These are phyloP conservation scores for Pseudomyrmex gracilis DNA, from an alignment of 1,140 invertebrate species.

Conservation along the genomic window DNA sequence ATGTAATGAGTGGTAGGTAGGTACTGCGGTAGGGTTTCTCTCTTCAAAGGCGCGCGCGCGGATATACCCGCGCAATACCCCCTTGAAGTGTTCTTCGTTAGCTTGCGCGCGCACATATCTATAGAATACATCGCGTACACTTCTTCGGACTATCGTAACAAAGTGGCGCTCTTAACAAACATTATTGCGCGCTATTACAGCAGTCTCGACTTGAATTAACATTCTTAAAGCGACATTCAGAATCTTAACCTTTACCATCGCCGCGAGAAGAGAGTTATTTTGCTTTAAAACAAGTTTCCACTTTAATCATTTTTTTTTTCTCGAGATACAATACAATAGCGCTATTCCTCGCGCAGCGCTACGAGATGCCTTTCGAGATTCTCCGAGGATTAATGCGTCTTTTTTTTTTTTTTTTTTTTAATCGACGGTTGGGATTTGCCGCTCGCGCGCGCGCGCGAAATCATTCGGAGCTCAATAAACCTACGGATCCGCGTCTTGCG, in stretches of 20 bases:
- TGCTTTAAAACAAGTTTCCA: conserved; percentile 10
- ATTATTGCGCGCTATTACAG: conserved; percentile 52
- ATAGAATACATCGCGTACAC: conserved; percentile 36
- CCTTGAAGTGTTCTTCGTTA: conserved; percentile 57
- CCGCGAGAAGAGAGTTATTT: background rate
- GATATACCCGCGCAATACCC: conserved; percentile 19
- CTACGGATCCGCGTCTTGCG: background rate
- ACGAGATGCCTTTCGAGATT: background rate
- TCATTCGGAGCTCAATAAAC: conserved; percentile 27
- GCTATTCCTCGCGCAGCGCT: background rate
- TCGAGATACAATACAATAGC: background rate
- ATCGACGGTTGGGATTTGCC: background rate
- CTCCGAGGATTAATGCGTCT: background rate
- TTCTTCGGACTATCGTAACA: conserved; percentile 48
- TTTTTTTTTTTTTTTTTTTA: background rate
- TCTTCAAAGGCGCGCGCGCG: conserved; percentile 16
- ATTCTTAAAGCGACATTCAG: conserved; percentile 51
- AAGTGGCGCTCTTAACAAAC: conserved; percentile 58
- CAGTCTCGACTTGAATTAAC: conserved; percentile 45
- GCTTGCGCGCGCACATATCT: conserved; percentile 38
- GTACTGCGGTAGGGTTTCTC: conserved; percentile 46
- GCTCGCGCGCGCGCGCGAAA: background rate
- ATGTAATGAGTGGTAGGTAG: conserved; percentile 53
- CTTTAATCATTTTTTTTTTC: background rate
- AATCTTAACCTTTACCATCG: conserved; percentile 44